Evolutionary conservation across 1,140 invertebrate species (phyloP).

Genomic region (Gonioctena quinquepunctata): DNA sequence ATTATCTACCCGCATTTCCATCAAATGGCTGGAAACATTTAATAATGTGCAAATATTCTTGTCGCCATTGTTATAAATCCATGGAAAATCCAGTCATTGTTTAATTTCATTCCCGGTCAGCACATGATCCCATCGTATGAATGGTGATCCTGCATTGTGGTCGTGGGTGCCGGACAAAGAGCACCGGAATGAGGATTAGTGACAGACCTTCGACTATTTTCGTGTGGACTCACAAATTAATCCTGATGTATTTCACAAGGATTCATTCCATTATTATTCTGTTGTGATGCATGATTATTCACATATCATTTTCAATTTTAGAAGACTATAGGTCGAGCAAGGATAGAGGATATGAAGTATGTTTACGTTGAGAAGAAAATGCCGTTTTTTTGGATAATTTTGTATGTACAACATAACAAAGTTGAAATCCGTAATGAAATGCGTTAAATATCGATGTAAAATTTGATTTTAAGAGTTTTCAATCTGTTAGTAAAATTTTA

Average conservation of each 20-base stretch:
- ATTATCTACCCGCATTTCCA: not conserved
- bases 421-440: no score
- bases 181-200: not conserved
- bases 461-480: no score
- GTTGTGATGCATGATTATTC: no score
- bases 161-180: not conserved
- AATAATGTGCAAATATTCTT: constrained; percentile 4
- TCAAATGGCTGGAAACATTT: not conserved
- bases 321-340: no score
- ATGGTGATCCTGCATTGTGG: not conserved
- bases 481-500: no score
- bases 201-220: not conserved
- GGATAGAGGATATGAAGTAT: no score
- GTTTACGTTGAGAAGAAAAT: no score
- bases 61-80: not conserved
- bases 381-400: no score
- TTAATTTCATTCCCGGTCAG: constrained; percentile 7
- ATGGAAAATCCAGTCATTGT: not conserved
- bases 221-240: not conserved
- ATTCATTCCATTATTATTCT: no score
- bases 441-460: no score
- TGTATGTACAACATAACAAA: no score
- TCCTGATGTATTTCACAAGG: not conserved
- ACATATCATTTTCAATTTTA: no score
- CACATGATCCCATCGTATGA: not conserved